Conservation (phyloP, 2,113 vertebrate genomes). For the Ranitomeya imitator region DNA sequence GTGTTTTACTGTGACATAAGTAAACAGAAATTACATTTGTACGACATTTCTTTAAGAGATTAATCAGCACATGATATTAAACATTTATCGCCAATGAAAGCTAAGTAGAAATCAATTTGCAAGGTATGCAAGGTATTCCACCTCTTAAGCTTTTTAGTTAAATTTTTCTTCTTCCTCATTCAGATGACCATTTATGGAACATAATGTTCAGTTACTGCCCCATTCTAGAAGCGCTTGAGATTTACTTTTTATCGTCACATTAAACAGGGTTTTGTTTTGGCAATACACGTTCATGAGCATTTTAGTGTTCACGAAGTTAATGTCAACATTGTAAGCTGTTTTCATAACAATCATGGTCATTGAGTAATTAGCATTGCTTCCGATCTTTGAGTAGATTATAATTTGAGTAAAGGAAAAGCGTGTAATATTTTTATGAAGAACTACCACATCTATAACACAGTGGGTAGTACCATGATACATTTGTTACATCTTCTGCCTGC, state of each 20-base stretch:
- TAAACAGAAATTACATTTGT: no score
- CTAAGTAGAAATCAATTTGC: background rate
- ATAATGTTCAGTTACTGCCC: background rate
- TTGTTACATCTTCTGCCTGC: no score
- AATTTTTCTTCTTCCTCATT: conserved; percentile 3
- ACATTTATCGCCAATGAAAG: background rate
- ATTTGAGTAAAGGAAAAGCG: background rate
- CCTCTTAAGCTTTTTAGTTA: background rate
- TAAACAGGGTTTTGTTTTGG: conserved; percentile 57
- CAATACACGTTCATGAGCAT: conserved; percentile 41
- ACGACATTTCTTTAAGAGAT: background rate
- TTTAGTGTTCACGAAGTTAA: conserved; percentile 18
- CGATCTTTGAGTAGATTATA: background rate
- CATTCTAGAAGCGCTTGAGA: conserved; percentile 56
- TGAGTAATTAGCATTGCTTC: background rate
- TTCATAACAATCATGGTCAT: conserved; percentile 50
- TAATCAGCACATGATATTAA: background rate
- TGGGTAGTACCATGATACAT: no score
- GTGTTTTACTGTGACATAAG: no score
- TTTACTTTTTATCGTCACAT: conserved; percentile 52
- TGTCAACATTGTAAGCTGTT: conserved; percentile 58
- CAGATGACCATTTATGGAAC: conserved; percentile 21
- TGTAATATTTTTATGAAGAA: no score
- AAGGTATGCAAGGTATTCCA: background rate
- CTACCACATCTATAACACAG: no score